Evolutionary conservation across 2,888 invertebrate species (phyloP).

Genomic region (Polyommatus icarus): DNA sequence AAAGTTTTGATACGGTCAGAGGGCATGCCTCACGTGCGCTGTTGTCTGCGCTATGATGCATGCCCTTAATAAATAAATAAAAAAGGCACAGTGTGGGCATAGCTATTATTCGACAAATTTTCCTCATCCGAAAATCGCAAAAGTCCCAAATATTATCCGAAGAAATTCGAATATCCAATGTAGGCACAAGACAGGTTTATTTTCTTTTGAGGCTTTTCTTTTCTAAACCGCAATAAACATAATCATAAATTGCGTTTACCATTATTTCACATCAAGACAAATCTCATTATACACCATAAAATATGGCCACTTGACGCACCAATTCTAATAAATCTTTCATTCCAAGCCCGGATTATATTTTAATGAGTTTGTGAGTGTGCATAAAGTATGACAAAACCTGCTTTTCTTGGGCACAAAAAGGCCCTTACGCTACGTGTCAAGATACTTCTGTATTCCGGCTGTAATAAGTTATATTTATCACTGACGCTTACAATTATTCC

Average conservation of each 20-base stretch:
- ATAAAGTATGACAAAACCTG: constrained; percentile 42
- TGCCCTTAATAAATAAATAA: no score
- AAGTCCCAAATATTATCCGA: not conserved
- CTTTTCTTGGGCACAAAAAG: constrained; percentile 39
- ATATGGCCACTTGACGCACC: constrained; percentile 30
- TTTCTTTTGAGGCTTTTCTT: not conserved
- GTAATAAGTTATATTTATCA: constrained; percentile 42
- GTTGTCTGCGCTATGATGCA: no score
- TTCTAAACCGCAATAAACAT: not conserved
- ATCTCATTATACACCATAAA: constrained; percentile 22
- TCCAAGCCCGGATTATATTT: constrained; percentile 36
- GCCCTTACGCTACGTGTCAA: constrained; percentile 41
- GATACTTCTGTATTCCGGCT: constrained; percentile 39
- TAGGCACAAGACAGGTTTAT: not conserved
- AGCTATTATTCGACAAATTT: no score
- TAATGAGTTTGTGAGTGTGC: constrained; percentile 44
- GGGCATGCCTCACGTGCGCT: no score
- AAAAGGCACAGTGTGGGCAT: no score
- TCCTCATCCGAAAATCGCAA: no score
- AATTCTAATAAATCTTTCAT: constrained; percentile 28
- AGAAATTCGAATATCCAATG: not conserved
- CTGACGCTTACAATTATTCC: constrained; percentile 37
- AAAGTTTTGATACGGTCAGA: no score
- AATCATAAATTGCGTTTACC: constrained; percentile 6
- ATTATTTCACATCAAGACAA: constrained; percentile 22